Conservation (phyloP, 2,888 invertebrate species). For the Exephanes ischioxanthus region DNA sequence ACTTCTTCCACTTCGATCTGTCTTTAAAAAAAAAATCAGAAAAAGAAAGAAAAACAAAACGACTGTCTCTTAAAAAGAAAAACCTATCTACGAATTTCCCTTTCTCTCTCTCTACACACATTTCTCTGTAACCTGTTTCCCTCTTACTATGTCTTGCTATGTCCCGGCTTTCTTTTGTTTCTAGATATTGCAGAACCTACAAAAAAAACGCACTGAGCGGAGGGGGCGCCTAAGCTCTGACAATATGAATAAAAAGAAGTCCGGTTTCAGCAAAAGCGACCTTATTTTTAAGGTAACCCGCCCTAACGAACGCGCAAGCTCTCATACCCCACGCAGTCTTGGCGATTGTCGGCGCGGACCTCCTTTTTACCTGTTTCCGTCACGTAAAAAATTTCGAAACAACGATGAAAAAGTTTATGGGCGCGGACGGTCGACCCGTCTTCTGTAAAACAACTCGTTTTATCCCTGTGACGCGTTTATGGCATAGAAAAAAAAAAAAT, state of each 20-base stretch:
- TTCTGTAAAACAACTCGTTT: neutral
- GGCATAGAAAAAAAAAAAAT: neutral
- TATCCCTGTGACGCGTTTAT: neutral
- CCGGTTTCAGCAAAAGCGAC: constrained; percentile 97
- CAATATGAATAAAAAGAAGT: constrained; percentile 94
- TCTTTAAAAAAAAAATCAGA: constrained; percentile 26
- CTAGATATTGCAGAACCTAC: constrained; percentile 99
- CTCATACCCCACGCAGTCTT: constrained; percentile 78
- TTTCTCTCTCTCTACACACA: constrained; percentile 78
- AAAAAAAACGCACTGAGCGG: constrained; percentile 99
- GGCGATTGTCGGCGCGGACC: constrained; percentile 58
- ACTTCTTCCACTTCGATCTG: constrained; percentile 42
- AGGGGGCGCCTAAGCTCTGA: constrained; percentile 98
- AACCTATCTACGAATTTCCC: constrained; percentile 69
- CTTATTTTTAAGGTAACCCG: constrained; percentile 99
- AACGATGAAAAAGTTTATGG: constrained; percentile 69
- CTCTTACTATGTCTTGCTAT: constrained; percentile 92
- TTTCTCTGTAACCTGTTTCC: constrained; percentile 83
- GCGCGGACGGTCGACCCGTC: neutral
- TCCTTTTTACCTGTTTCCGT: constrained; percentile 63
- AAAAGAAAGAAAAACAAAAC: constrained; percentile 36
- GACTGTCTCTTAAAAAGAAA: constrained; percentile 21
- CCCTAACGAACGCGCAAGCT: constrained; percentile 85
- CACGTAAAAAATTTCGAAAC: constrained; percentile 71
- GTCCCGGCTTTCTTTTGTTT: constrained; percentile 92